Conservation (phyloP, 2,888 invertebrate genomes). For the Drosophila affinis region DNA sequence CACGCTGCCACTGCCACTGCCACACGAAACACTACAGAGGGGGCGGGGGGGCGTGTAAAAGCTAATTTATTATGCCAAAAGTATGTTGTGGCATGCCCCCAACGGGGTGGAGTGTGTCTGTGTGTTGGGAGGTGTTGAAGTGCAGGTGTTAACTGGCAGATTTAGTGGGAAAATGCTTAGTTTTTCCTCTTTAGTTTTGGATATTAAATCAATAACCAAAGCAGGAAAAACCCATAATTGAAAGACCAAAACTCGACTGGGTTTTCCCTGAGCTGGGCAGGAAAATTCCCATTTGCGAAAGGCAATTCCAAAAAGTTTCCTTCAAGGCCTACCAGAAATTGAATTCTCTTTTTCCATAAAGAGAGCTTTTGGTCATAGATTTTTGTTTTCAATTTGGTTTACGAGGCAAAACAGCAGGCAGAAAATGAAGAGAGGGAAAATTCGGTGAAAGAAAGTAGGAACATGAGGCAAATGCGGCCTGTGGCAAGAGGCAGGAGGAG, state of each 20-base stretch:
- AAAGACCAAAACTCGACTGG: not conserved
- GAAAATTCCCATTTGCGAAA: slow-evolving; percentile 16
- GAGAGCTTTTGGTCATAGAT: slow-evolving; percentile 26
- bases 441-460: not conserved
- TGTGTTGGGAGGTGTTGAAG: slow-evolving; percentile 53
- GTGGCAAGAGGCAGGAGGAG: slow-evolving; percentile 6
- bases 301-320: slow-evolving; percentile 25
- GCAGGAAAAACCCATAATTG: not conserved
- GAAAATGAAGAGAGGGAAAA: not conserved
- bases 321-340: not conserved
- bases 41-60: slow-evolving; percentile 24
- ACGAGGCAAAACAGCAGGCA: slow-evolving; percentile 15
- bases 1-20: slow-evolving; percentile 15
- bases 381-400: slow-evolving; percentile 69
- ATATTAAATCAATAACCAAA: slow-evolving; percentile 6
- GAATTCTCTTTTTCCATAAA: slow-evolving; percentile 29
- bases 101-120: slow-evolving; percentile 15
- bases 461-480: not conserved
- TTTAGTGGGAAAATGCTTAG: slow-evolving; percentile 11
- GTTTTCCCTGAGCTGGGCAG: slow-evolving; percentile 5
- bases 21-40: slow-evolving; percentile 5
- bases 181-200: not conserved
- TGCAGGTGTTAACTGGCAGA: slow-evolving; percentile 45
- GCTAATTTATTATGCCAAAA: slow-evolving; percentile 71
- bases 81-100: slow-evolving; percentile 45